Evolutionary conservation across 2,797 vertebrate genomes (phyloP).

Genomic region (Poecilia wingei): DNA sequence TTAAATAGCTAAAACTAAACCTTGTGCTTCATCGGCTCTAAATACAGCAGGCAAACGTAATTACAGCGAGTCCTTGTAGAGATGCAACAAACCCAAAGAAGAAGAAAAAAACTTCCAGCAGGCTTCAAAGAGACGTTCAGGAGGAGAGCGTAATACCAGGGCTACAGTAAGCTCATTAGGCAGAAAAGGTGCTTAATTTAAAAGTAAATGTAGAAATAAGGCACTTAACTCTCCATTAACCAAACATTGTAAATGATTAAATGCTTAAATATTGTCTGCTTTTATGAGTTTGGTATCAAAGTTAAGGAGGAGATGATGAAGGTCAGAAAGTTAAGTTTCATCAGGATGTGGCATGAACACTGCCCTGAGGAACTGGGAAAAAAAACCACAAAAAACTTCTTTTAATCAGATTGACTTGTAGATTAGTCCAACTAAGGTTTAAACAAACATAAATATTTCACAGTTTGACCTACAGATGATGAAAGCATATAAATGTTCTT

Average conservation of each 20-base stretch:
- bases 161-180: slow-evolving; percentile 23
- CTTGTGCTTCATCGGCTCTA: slow-evolving; percentile 21
- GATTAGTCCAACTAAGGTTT: not conserved
- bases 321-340: not conserved
- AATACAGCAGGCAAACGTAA: slow-evolving; percentile 39
- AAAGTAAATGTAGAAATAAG: not conserved
- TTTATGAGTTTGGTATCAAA: not conserved
- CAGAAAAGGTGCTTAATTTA: not conserved
- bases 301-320: not conserved
- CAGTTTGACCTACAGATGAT: not conserved
- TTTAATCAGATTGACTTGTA: not conserved
- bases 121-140: slow-evolving; percentile 37
- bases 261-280: not conserved
- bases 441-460: not conserved
- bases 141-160: not conserved
- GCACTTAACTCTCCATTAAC: not conserved
- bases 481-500: not conserved
- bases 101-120: not conserved
- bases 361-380: too few relatives aligned
- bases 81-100: slow-evolving; percentile 2
- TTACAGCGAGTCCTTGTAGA: slow-evolving; percentile 41
- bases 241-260: not conserved
- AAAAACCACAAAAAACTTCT: not conserved
- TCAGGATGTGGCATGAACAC: not conserved
- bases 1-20: slow-evolving; percentile 36